A percentile compares a stretch with the other conserved stretches of the same genome.
These are phyloP conservation scores for Dreissena rostriformis DNA, from an alignment of 1,140 invertebrate genomes.

Conservation along the genomic window DNA sequence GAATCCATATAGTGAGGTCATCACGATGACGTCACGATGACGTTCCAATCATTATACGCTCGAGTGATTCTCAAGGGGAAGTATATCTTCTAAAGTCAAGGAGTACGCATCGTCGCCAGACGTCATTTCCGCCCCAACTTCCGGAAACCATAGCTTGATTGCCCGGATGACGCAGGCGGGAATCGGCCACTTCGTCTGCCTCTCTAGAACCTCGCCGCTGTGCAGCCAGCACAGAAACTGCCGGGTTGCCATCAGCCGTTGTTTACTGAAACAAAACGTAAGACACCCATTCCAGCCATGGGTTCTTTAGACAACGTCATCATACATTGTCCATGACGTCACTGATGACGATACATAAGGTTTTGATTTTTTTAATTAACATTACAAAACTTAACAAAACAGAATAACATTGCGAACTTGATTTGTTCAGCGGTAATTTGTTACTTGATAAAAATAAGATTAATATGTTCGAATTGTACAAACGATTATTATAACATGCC, in stretches of 20 bases:
- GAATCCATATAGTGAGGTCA: too few relatives aligned
- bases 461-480: too few relatives aligned
- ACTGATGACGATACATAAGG: too few relatives aligned
- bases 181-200: constrained; percentile 62
- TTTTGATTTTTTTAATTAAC: too few relatives aligned
- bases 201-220: constrained; percentile 61
- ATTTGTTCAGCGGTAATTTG: too few relatives aligned
- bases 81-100: constrained; percentile 52
- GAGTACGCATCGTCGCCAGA: constrained; percentile 57
- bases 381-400: too few relatives aligned
- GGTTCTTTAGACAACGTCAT: constrained; percentile 33
- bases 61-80: constrained; percentile 53
- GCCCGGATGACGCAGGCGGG: constrained; percentile 64
- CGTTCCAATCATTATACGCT: constrained; percentile 20
- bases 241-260: constrained; percentile 63
- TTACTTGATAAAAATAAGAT: too few relatives aligned
- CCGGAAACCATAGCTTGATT: constrained; percentile 63
- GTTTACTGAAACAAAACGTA: constrained; percentile 62
- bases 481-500: too few relatives aligned
- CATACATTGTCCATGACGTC: background rate
- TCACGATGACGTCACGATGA: too few relatives aligned
- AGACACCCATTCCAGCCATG: constrained; percentile 47
- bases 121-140: constrained; percentile 59
- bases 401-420: too few relatives aligned
- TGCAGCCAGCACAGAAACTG: constrained; percentile 70